Base-by-base conservation (phyloP, 2,888 invertebrate species). In the Microplitis manilae region DNA sequence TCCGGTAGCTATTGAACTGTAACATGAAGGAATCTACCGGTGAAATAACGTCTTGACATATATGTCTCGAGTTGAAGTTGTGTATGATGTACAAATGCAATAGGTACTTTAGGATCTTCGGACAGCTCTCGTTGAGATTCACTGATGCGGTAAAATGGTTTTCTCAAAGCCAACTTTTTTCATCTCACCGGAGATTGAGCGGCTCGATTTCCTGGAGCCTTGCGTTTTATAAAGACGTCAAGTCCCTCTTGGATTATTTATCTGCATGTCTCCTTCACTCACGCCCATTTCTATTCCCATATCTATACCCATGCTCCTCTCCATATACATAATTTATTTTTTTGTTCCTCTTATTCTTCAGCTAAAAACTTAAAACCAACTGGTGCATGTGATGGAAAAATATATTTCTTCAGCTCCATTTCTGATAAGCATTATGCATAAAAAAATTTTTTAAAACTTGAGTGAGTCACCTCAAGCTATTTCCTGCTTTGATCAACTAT, bases 181-280 rank as follows among this genome's bases (percentile, higher is more conserved):
- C 6, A 30, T 15, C 9, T 39, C 5, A 6, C 64, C 64, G 64
- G 64, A 72, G 64, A 72, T 72, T 72, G 62, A 72, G 62, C 9
- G 41, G 40, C n/a, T 72, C 50, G 20, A 72, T 72, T 72, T 64
- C 64, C 41, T 62, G 6, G 9, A 64, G 13, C 40, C 64, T 72
- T 20, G 4, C n/a, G 41, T 72, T 40, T 72, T 64, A 8, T 40
- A 41, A 64, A 64, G 40, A 40, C 9, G 6, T 50, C 9, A 64
- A 40, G 20, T 39, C n/a, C 30, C 15, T n/a, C n/a, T 6, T 8
- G 65, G 65, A 65, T 65, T 65, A 65, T 65, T 65, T 65, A 65
- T 38, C 38, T 65, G 65, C 65, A 65, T 65, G 13, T 65, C 38
- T 30, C 5, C 17, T 62, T n/a, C 15, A 62, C 59, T 59, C 8